Percentiles rank a stretch among this genome's conserved stretches.
These are phyloP conservation scores for Drosophila tanythrix DNA, from an alignment of 2,888 invertebrate genomes.

Conservation along the genomic window DNA sequence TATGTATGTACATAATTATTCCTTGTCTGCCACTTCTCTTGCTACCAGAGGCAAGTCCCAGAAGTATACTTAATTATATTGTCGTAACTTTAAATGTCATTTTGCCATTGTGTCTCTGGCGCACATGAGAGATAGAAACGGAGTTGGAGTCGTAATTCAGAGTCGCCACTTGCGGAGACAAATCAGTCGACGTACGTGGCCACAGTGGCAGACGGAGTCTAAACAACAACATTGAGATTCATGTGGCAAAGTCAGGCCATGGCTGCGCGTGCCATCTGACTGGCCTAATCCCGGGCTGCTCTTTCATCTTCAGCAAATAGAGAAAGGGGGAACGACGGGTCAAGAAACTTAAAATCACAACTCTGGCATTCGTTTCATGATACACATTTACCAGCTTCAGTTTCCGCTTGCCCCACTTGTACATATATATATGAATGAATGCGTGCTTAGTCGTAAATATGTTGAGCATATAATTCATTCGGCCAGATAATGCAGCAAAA, in stretches of 20 bases:
- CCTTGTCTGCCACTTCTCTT: constrained; percentile 49
- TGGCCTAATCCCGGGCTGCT: constrained; percentile 63
- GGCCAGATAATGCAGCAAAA: constrained; percentile 62
- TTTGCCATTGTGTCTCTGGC: constrained; percentile 68
- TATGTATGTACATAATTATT: constrained; percentile 68
- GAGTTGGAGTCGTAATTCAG: constrained; percentile 11
- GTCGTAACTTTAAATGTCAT: constrained; percentile 81
- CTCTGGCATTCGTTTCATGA: constrained; percentile 67
- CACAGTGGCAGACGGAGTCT: constrained; percentile 28
- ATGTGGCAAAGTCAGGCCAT: constrained; percentile 60
- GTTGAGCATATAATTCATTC: constrained; percentile 69
- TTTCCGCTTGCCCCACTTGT: constrained; percentile 26
- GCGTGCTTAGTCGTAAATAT: constrained; percentile 67
- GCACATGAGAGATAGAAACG: constrained; percentile 42
- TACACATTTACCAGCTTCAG: constrained; percentile 61
- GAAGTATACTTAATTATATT: constrained; percentile 80
- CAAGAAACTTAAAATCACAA: constrained; percentile 73
- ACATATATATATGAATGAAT: constrained; percentile 4
- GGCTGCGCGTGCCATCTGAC: constrained; percentile 57
- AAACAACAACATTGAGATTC: constrained; percentile 74
- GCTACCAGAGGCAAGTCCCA: constrained; percentile 64
- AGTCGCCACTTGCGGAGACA: constrained; percentile 53
- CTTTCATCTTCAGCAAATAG: constrained; percentile 47
- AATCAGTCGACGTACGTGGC: constrained; percentile 65
- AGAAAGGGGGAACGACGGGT: constrained; percentile 20